A percentile compares a stretch with the other conserved stretches of the same genome.
Evolutionary conservation across 2,113 vertebrate genomes (phyloP).

Genomic region (Ailurus styani): DNA sequence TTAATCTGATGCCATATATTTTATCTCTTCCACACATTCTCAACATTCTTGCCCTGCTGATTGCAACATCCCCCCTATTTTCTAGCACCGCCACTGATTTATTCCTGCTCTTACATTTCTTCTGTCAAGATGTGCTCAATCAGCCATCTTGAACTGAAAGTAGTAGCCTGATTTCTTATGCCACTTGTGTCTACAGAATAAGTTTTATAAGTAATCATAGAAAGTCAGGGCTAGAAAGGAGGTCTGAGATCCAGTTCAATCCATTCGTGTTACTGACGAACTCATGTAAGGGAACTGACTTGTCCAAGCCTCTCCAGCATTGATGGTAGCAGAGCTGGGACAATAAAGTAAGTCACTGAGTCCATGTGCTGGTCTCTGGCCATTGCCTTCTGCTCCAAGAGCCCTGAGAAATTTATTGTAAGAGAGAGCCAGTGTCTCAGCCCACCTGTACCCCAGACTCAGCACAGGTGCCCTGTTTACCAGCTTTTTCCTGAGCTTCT

Average conservation of each 20-base stretch:
- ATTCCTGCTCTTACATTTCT: not conserved
- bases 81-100: not conserved
- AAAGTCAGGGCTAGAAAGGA: not conserved
- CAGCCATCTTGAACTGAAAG: conserved; percentile 24
- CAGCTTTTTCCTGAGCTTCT: not conserved
- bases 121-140: not conserved
- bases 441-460: not conserved
- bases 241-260: not conserved
- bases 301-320: not conserved
- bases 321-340: not conserved
- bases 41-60: not conserved
- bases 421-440: not conserved
- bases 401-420: not conserved
- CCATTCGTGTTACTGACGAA: not conserved
- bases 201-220: not conserved
- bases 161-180: not conserved
- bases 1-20: not conserved
- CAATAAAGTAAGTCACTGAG: not conserved
- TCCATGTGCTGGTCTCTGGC: not conserved
- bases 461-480: not conserved
- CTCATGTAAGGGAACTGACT: not conserved
- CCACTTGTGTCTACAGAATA: not conserved
- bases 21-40: not conserved
- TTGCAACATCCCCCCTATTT: not conserved
- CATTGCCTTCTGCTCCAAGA: not conserved